Conservation (phyloP, 2,797 vertebrate genomes). For the Antrozous pallidus region DNA sequence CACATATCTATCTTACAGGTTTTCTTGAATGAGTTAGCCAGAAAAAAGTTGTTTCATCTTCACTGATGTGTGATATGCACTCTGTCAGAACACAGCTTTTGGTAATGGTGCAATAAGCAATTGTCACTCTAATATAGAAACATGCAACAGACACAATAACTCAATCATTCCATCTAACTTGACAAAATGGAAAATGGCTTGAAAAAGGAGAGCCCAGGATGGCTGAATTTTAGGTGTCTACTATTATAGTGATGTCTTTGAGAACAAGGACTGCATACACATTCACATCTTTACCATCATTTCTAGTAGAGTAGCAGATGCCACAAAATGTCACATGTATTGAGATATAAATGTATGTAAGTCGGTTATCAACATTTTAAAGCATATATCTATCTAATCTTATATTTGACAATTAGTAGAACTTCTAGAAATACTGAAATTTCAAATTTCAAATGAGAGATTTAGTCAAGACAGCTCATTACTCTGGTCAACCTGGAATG, state of each 20-base stretch:
- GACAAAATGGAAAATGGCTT: not conserved
- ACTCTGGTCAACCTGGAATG: not conserved
- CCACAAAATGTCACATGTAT: not conserved
- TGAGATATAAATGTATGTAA: not conserved
- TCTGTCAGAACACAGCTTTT: conserved; percentile 29
- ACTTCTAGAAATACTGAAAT: not conserved
- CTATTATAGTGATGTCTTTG: not conserved
- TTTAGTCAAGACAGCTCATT: not conserved
- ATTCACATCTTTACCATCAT: not conserved
- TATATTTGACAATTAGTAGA: not conserved
- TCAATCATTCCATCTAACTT: not conserved
- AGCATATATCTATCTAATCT: not conserved
- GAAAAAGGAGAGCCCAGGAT: not conserved
- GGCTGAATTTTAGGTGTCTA: not conserved
- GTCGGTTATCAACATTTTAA: not conserved
- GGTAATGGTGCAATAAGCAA: conserved; percentile 10
- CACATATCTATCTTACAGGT: not conserved
- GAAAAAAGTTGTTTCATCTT: conserved; percentile 19
- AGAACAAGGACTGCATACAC: not conserved
- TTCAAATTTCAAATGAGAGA: not conserved
- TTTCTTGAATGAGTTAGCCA: not conserved
- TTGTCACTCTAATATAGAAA: not conserved
- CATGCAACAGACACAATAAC: not conserved
- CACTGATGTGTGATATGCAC: not conserved
- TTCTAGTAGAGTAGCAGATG: not conserved